These are phyloP conservation scores for Glyptemys insculpta DNA, from an alignment of 2,797 vertebrate species.

Conservation along the genomic window DNA sequence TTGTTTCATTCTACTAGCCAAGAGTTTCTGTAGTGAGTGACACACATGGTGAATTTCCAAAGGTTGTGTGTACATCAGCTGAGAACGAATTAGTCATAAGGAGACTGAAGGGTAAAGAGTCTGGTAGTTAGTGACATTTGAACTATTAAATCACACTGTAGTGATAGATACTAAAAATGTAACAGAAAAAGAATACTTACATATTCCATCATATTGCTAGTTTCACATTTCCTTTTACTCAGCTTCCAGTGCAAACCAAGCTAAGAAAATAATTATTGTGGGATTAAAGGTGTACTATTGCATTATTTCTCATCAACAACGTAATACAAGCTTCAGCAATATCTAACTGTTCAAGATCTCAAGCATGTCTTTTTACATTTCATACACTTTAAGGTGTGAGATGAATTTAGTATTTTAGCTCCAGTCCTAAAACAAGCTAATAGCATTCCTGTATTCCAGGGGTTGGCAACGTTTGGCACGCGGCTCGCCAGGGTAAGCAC, in stretches of 20 bases:
- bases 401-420: not conserved
- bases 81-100: not conserved
- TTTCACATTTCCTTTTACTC: conserved; percentile 99
- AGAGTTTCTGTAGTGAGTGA: not conserved
- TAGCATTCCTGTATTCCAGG: not conserved
- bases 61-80: not conserved
- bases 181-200: conserved; percentile 85
- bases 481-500: too few species aligned
- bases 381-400: not conserved
- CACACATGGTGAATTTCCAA: conserved; percentile 8
- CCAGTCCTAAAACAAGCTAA: not conserved
- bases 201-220: conserved; percentile 99
- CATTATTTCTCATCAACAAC: not conserved
- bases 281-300: conserved; percentile 17
- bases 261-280: conserved; percentile 80
- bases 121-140: not conserved
- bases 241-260: conserved; percentile 99
- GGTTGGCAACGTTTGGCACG: too few species aligned
- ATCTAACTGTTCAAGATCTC: not conserved
- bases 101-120: conserved; percentile 16
- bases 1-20: not conserved
- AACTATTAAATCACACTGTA: not conserved
- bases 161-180: not conserved
- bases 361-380: not conserved
- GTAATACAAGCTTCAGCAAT: not conserved